phyloP scores from a whole-genome alignment of 1,140 invertebrate species.

The Mercenaria mercenaria region DNA sequence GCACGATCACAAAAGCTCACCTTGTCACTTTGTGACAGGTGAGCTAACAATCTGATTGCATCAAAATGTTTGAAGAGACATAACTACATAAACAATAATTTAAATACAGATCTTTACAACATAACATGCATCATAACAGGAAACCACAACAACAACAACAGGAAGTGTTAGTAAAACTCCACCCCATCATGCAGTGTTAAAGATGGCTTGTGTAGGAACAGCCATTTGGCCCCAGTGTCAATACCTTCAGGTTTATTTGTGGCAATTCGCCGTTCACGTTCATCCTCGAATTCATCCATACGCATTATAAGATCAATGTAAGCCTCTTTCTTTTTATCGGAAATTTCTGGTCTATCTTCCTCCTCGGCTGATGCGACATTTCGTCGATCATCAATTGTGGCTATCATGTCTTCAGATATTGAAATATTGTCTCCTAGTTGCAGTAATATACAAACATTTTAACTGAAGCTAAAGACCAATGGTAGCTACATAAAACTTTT shows the following conservation, averaged over 20 bases:
- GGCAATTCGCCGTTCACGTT: slow-evolving; percentile 62
- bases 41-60: too few relatives aligned
- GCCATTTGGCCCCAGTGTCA: slow-evolving; percentile 9
- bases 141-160: slow-evolving; percentile 34
- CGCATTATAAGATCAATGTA: slow-evolving; percentile 78
- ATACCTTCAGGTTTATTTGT: slow-evolving; percentile 58
- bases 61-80: too few relatives aligned
- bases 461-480: too few relatives aligned
- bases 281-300: slow-evolving; percentile 76
- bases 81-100: too few relatives aligned
- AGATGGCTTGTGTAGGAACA: slow-evolving; percentile 33
- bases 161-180: slow-evolving; percentile 48
- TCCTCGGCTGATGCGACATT: slow-evolving; percentile 59
- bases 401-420: slow-evolving; percentile 68
- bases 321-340: slow-evolving; percentile 75
- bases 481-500: too few relatives aligned
- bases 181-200: slow-evolving; percentile 58
- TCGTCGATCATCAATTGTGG: slow-evolving; percentile 73
- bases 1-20: too few relatives aligned
- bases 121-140: too few relatives aligned
- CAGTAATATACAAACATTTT: slow-evolving; percentile 13
- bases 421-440: slow-evolving; percentile 57
- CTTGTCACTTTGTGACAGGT: too few relatives aligned
- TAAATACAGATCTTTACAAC: too few relatives aligned
- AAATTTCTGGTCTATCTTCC: slow-evolving; percentile 43